phyloP scores from a whole-genome alignment of 2,113 vertebrate species.

The Ictalurus punctatus region DNA sequence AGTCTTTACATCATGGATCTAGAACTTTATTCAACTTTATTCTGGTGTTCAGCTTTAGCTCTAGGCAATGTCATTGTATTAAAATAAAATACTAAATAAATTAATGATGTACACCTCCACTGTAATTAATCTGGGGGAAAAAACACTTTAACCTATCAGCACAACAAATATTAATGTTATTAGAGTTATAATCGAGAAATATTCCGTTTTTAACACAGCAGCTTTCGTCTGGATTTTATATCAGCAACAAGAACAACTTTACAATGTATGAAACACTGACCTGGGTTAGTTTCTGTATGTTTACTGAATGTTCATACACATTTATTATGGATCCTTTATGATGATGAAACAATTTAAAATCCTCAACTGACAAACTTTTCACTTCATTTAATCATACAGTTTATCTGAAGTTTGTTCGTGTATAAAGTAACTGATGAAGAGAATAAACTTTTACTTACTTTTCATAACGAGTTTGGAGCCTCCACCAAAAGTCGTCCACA shows the following conservation, averaged over 20 bases:
- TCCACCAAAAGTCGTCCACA: slow-evolving; percentile 8
- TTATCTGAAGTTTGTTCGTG: not conserved
- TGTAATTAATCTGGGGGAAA: too few species aligned
- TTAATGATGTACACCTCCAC: too few species aligned
- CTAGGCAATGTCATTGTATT: too few species aligned
- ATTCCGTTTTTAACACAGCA: too few species aligned
- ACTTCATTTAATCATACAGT: not conserved
- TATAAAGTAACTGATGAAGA: not conserved
- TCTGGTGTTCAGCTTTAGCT: too few species aligned
- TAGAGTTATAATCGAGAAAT: not conserved
- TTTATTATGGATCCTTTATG: not conserved
- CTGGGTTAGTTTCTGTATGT: not conserved
- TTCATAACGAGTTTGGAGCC: slow-evolving; percentile 1
- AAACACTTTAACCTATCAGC: too few species aligned
- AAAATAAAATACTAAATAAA: too few species aligned
- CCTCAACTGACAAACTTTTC: too few species aligned
- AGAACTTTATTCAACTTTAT: too few species aligned
- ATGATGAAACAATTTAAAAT: not conserved
- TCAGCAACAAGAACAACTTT: not conserved
- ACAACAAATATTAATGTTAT: too few species aligned
- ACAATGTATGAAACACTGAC: not conserved
- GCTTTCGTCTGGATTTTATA: too few species aligned
- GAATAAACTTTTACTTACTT: not conserved
- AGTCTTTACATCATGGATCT: too few species aligned
- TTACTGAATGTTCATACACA: not conserved